Evolutionary conservation across 2,797 vertebrate genomes (phyloP).

Genomic region (Megalops cyprinoides): DNA sequence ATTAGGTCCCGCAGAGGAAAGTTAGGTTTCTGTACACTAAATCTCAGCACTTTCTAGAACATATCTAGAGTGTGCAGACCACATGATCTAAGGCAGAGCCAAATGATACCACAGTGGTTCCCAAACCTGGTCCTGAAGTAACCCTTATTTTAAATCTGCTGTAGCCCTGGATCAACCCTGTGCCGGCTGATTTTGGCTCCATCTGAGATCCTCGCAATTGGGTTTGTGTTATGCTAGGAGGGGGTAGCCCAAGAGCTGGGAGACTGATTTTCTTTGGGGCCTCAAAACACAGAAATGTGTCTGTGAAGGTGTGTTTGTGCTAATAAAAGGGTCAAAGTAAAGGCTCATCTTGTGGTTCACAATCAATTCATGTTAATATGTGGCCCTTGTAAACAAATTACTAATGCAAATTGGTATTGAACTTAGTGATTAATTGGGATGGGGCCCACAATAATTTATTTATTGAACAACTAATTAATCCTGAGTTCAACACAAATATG

Average conservation of each 20-base stretch:
- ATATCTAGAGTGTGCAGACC: neutral
- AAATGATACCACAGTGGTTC: neutral
- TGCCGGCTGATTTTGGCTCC: neutral
- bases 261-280: no score
- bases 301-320: neutral
- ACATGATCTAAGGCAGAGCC: no score
- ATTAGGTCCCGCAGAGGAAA: no score
- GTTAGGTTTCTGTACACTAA: no score
- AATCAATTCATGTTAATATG: neutral
- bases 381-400: slow-evolving; percentile 6
- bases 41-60: neutral
- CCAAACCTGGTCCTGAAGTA: neutral
- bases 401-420: neutral
- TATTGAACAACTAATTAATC: slow-evolving; percentile 11
- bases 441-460: neutral
- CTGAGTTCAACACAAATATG: neutral
- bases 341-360: neutral
- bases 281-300: neutral
- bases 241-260: no score
- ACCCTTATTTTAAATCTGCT: no score
- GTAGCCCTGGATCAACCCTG: neutral
- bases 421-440: slow-evolving; percentile 3
- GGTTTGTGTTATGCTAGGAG: no score
- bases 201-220: neutral
- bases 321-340: slow-evolving; percentile 9